Percentiles rank a stretch among this genome's conserved stretches.
Conservation (phyloP, 2,113 vertebrate species). For the Gopherus evgoodei region DNA sequence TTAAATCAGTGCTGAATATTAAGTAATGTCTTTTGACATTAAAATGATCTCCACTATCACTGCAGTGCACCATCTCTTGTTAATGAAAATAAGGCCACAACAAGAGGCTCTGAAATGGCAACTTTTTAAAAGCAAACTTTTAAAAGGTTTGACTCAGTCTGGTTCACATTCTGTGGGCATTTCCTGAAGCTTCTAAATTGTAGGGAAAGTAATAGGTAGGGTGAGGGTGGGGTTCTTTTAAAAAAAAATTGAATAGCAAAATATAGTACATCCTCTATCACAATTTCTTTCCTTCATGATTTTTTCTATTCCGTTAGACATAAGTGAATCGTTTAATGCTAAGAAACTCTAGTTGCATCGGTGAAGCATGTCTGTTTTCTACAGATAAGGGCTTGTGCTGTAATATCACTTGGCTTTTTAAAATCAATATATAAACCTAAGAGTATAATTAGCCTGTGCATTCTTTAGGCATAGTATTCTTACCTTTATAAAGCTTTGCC, state of each 20-base stretch:
- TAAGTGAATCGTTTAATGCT: background rate
- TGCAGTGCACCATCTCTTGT: background rate
- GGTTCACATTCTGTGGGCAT: background rate
- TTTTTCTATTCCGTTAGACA: background rate
- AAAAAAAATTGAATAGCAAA: background rate
- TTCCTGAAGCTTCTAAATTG: background rate
- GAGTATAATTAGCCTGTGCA: background rate
- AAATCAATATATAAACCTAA: background rate
- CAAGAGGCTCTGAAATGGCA: background rate
- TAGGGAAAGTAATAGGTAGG: background rate
- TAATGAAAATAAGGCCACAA: background rate
- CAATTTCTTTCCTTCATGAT: background rate
- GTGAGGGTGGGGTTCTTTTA: background rate
- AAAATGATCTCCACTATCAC: fast-evolving
- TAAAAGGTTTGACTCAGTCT: background rate
- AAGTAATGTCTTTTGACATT: background rate
- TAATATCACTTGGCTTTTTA: background rate
- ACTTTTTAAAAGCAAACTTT: background rate
- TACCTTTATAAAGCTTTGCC: background rate
- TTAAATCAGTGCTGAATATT: background rate
- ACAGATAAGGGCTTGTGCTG: background rate
- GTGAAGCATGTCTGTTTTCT: background rate
- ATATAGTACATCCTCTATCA: background rate
- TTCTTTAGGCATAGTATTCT: background rate
- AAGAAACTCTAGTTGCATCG: background rate